phyloP scores from a whole-genome alignment of 2,888 invertebrate genomes.

The Rhingia campestris region DNA sequence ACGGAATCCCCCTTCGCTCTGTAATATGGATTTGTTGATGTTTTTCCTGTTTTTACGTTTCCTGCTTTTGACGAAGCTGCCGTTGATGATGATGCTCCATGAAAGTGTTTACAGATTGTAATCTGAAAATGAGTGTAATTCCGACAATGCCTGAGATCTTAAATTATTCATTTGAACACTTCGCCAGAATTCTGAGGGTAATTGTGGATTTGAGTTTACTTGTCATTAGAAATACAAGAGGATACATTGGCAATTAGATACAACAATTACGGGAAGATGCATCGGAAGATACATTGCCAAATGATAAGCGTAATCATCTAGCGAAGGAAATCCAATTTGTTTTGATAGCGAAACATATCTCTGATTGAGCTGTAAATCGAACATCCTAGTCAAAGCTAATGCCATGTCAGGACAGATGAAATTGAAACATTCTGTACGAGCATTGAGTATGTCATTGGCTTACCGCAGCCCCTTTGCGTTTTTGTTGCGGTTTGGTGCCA shows the following conservation, averaged over 20 bases:
- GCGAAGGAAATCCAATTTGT: not conserved
- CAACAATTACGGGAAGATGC: not conserved
- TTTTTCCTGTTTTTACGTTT: constrained; percentile 42
- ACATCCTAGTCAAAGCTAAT: not conserved
- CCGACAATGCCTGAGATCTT: constrained; percentile 39
- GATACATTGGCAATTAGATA: constrained; percentile 14
- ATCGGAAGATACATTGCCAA: constrained; percentile 16
- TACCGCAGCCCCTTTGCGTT: not conserved
- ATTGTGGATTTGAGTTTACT: constrained; percentile 20
- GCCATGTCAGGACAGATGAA: constrained; percentile 5
- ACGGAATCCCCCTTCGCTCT: constrained; percentile 14
- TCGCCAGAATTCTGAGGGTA: constrained; percentile 4
- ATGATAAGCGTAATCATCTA: constrained; percentile 23
- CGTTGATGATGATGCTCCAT: constrained; percentile 24
- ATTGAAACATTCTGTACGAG: not conserved
- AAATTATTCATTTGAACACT: constrained; percentile 58
- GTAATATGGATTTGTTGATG: constrained; percentile 28
- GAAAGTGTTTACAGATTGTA: constrained; percentile 59
- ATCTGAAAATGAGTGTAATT: constrained; percentile 52
- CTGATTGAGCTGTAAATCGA: constrained; percentile 12
- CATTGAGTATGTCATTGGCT: constrained; percentile 17
- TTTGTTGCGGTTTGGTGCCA: constrained; percentile 13
- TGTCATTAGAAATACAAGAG: constrained; percentile 16
- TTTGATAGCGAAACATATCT: constrained; percentile 3
- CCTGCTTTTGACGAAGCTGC: constrained; percentile 34